Percentiles rank a stretch among this genome's conserved stretches.
These are phyloP conservation scores for Synergus gifuensis DNA, from an alignment of 2,888 invertebrate genomes.

Conservation along the genomic window DNA sequence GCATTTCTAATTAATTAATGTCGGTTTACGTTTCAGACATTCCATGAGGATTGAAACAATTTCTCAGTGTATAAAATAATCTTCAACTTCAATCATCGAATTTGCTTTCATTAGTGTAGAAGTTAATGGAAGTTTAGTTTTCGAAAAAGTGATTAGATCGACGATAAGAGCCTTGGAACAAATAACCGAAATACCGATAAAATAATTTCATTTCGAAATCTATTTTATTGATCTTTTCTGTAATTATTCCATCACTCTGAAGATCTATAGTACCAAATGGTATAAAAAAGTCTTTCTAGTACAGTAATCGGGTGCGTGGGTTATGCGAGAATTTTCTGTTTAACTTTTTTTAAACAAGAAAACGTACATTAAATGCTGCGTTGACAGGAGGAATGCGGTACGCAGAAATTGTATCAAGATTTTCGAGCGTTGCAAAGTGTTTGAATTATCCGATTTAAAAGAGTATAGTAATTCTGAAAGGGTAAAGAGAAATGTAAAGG, in stretches of 20 bases:
- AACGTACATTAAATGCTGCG: constrained; percentile 11
- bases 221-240: too few relatives aligned
- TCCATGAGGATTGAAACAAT: constrained; percentile 31
- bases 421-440: constrained; percentile 29
- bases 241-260: too few relatives aligned
- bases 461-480: constrained; percentile 12
- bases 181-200: too few relatives aligned
- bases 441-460: constrained; percentile 29
- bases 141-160: not conserved
- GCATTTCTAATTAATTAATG: constrained; percentile 46
- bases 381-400: not conserved
- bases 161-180: not conserved
- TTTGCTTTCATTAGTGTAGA: not conserved
- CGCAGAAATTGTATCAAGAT: constrained; percentile 30
- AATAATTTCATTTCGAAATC: too few relatives aligned
- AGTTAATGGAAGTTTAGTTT: not conserved
- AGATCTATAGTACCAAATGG: not conserved
- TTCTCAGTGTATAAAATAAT: constrained; percentile 13
- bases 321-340: not conserved
- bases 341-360: not conserved
- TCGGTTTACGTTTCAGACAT: constrained; percentile 35
- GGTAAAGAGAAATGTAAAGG: not conserved
- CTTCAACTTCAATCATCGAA: not conserved
- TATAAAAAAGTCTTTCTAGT: constrained; percentile 13
- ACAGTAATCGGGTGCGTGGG: constrained; percentile 2